Conservation (phyloP, 2,888 invertebrate species). For the Eutolmus rufibarbis region DNA sequence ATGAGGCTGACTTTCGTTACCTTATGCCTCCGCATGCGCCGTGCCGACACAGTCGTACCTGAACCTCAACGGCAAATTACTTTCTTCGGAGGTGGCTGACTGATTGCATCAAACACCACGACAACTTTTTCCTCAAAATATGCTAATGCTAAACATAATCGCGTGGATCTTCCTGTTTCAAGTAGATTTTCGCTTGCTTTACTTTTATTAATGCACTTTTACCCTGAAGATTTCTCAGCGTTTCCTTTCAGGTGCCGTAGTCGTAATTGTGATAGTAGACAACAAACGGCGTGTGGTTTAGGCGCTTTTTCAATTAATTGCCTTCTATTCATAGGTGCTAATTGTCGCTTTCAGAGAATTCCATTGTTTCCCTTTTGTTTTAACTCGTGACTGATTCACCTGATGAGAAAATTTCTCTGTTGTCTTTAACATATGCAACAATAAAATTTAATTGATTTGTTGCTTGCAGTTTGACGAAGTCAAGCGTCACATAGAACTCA, state of each 20-base stretch:
- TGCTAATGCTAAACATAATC: background rate
- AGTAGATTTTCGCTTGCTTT: background rate
- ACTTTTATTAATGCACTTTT: background rate
- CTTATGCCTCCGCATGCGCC: background rate
- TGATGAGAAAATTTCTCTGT: background rate
- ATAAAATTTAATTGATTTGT: background rate
- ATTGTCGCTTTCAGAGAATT: background rate
- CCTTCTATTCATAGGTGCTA: background rate
- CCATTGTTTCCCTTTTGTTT: background rate
- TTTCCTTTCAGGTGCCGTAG: background rate
- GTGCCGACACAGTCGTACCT: background rate
- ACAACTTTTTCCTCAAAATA: background rate
- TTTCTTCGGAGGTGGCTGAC: conserved; percentile 13
- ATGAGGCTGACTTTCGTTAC: conserved; percentile 1
- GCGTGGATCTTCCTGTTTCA: background rate
- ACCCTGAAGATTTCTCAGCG: background rate
- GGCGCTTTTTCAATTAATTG: background rate
- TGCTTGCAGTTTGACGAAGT: background rate
- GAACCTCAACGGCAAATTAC: background rate
- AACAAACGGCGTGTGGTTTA: background rate
- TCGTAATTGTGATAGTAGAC: background rate
- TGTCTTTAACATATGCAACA: background rate
- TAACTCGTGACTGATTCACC: background rate
- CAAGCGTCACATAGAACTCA: background rate
- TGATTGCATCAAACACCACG: background rate